Conservation (phyloP, 1,140 invertebrate species). For the Varroa destructor region DNA sequence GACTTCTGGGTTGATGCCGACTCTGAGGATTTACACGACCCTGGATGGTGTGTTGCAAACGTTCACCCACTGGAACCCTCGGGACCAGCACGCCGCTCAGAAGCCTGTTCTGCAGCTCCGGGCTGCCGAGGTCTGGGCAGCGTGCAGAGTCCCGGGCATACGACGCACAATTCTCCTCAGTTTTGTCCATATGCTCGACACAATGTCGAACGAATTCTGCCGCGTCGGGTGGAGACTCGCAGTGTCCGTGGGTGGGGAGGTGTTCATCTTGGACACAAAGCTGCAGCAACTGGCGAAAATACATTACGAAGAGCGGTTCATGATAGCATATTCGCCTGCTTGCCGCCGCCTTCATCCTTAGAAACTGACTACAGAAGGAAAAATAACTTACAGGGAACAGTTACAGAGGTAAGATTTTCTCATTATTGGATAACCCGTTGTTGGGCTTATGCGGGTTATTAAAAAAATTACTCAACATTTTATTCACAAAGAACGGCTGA, state of each 20-base stretch:
- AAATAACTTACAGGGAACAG: too few species aligned
- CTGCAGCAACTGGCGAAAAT: too few species aligned
- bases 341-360: too few species aligned
- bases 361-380: too few species aligned
- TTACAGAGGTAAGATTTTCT: too few species aligned
- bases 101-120: background rate
- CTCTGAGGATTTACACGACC: constrained; percentile 74
- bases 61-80: constrained; percentile 46
- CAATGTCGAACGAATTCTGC: background rate
- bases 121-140: constrained; percentile 6
- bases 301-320: background rate
- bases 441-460: too few species aligned
- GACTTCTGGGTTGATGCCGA: constrained; percentile 91
- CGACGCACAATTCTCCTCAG: background rate
- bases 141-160: background rate
- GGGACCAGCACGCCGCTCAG: background rate
- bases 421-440: too few species aligned
- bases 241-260: too few species aligned
- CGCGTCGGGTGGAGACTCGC: background rate
- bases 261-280: too few species aligned
- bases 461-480: too few species aligned
- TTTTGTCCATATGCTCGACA: background rate
- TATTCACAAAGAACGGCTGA: too few species aligned
- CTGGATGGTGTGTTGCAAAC: constrained; percentile 77
- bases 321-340: background rate